Evolutionary conservation across 1,140 invertebrate genomes (phyloP).

Genomic region (Bathynomus jamesi): DNA sequence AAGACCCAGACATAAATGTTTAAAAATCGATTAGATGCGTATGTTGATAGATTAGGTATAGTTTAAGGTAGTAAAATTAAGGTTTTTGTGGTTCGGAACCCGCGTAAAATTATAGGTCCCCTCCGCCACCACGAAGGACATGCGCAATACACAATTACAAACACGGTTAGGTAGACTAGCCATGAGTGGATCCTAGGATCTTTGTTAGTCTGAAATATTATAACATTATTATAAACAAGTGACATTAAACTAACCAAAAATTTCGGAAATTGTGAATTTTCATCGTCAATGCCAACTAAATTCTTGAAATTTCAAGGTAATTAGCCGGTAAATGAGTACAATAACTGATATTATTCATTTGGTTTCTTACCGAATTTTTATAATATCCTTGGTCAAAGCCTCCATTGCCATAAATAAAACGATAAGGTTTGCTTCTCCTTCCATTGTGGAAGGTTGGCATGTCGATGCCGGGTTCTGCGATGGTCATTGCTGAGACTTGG

Average conservation of each 20-base stretch:
- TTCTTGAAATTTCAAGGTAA: neutral
- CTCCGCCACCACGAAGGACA: no score
- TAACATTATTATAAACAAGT: no score
- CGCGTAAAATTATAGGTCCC: no score
- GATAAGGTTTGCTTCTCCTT: conserved; percentile 16
- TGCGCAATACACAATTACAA: no score
- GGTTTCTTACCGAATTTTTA: conserved; percentile 11
- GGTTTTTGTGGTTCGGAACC: no score
- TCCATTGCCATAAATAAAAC: conserved; percentile 20
- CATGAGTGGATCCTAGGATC: no score
- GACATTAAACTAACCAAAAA: neutral
- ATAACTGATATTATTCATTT: neutral
- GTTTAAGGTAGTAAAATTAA: no score
- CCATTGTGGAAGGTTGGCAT: conserved; percentile 14
- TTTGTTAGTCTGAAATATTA: no score
- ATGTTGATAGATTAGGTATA: no score
- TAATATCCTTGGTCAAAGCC: conserved; percentile 17
- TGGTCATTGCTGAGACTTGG: neutral
- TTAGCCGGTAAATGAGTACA: neutral
- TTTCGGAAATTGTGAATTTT: neutral
- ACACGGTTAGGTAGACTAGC: no score
- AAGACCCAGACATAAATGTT: neutral
- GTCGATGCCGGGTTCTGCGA: conserved; percentile 14
- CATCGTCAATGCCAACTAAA: neutral
- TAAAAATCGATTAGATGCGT: no score